A percentile compares a stretch with the other conserved stretches of the same genome.
These are phyloP conservation scores for Papilio polyxenes DNA, from an alignment of 1,140 invertebrate species.

Conservation along the genomic window DNA sequence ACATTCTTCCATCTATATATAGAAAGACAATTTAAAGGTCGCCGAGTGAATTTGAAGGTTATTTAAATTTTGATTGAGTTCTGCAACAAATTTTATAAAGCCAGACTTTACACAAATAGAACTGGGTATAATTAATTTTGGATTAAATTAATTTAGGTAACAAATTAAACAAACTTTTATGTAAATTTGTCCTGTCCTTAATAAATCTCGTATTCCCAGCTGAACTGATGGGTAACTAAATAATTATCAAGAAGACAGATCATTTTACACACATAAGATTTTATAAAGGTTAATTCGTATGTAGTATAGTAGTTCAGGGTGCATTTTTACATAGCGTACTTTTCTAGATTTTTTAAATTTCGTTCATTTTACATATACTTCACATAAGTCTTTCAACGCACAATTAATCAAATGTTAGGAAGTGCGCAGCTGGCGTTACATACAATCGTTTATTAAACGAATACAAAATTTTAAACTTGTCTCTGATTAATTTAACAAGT, in stretches of 20 bases:
- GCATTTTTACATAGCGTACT: background rate
- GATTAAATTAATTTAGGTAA: background rate
- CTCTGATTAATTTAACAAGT: background rate
- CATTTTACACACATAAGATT: background rate
- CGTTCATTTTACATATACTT: background rate
- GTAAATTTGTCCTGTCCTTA: background rate
- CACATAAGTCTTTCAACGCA: background rate
- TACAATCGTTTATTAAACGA: background rate
- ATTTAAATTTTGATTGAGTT: background rate
- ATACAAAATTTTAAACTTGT: background rate
- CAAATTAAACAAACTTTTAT: background rate
- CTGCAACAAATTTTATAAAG: background rate
- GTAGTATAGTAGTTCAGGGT: too few relatives aligned
- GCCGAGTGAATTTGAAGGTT: background rate
- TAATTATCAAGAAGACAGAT: background rate
- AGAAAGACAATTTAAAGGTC: background rate
- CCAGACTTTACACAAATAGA: constrained; percentile 22
- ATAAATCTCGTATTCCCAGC: constrained; percentile 4
- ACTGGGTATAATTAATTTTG: background rate
- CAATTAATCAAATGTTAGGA: background rate
- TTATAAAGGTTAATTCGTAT: background rate
- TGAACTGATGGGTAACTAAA: background rate
- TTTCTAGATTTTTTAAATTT: background rate
- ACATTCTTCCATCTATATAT: background rate
- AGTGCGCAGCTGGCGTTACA: background rate